phyloP scores from a whole-genome alignment of 1,140 invertebrate species.

The Arctopsyche grandis region DNA sequence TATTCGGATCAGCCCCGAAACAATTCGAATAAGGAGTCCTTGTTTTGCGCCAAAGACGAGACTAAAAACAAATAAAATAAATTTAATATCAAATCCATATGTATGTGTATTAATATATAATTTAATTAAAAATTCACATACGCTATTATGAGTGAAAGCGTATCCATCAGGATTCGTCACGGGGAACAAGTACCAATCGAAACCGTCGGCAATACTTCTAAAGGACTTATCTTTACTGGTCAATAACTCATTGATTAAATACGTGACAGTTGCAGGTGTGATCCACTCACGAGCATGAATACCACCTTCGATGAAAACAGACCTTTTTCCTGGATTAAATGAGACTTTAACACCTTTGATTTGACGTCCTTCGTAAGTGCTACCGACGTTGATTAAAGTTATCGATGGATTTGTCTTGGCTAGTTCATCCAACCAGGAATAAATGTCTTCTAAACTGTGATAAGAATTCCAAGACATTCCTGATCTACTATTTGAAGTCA shows the following conservation, averaged over 20 bases:
- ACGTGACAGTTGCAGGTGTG: slow-evolving; percentile 78
- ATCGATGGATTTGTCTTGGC: slow-evolving; percentile 61
- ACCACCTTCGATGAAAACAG: slow-evolving; percentile 70
- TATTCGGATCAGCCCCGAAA: slow-evolving; percentile 66
- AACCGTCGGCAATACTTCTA: slow-evolving; percentile 65
- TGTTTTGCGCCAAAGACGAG: slow-evolving; percentile 60
- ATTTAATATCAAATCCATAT: slow-evolving; percentile 18
- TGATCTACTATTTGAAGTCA: not conserved
- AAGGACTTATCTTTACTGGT: slow-evolving; percentile 65
- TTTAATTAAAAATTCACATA: not conserved
- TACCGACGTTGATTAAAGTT: slow-evolving; percentile 62
- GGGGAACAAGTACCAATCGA: slow-evolving; percentile 77
- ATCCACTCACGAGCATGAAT: slow-evolving; percentile 85
- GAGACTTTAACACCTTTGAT: slow-evolving; percentile 67
- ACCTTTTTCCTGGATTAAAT: slow-evolving; percentile 60
- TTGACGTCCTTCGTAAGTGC: slow-evolving; percentile 65
- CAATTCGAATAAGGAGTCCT: slow-evolving; percentile 57
- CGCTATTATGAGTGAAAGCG: slow-evolving; percentile 65
- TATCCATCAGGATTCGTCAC: slow-evolving; percentile 84
- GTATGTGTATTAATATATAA: not conserved
- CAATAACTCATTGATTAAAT: slow-evolving; percentile 74
- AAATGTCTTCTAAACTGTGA: slow-evolving; percentile 66
- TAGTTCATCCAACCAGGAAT: slow-evolving; percentile 63
- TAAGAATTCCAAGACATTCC: slow-evolving; percentile 60
- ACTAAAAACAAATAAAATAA: slow-evolving; percentile 49